These are phyloP conservation scores for Xestoiulus laeticollis DNA, from an alignment of 2,888 invertebrate species.

Conservation along the genomic window DNA sequence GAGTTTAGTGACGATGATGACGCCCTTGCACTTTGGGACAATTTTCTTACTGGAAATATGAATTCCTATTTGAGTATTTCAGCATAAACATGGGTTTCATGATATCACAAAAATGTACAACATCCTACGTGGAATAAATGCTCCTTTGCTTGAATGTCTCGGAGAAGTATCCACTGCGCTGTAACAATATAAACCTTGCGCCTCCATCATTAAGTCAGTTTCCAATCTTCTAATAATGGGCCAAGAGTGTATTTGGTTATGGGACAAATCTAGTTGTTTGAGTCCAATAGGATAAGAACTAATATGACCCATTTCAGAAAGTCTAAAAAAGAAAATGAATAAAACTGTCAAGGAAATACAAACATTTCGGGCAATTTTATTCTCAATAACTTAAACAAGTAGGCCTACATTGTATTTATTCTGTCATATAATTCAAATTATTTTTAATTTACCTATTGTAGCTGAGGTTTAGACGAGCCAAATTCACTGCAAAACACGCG, in stretches of 20 bases:
- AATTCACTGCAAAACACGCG: conserved; percentile 87
- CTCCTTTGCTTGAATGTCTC: conserved; percentile 44
- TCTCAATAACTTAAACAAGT: too few relatives aligned
- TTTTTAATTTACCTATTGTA: conserved; percentile 74
- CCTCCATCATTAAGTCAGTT: conserved; percentile 50
- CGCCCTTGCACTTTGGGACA: conserved; percentile 50
- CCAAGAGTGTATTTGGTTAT: conserved; percentile 91
- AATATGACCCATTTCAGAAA: conserved; percentile 79
- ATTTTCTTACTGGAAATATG: conserved; percentile 53
- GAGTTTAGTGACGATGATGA: conserved; percentile 55
- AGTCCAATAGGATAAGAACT: conserved; percentile 88
- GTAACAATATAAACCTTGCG: conserved; percentile 49
- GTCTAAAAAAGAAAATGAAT: conserved; percentile 56
- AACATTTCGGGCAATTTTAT: neutral
- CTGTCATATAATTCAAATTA: neutral
- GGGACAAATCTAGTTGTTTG: conserved; percentile 90
- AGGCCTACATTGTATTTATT: too few relatives aligned
- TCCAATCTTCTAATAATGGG: conserved; percentile 65
- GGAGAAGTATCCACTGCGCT: conserved; percentile 46
- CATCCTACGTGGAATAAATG: conserved; percentile 44
- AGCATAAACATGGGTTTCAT: neutral
- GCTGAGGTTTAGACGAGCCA: conserved; percentile 89
- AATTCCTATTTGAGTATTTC: neutral
- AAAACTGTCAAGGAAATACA: neutral
- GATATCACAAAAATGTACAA: neutral